Base-by-base conservation (phyloP, 2,113 vertebrate species). In the Cebus imitator region DNA sequence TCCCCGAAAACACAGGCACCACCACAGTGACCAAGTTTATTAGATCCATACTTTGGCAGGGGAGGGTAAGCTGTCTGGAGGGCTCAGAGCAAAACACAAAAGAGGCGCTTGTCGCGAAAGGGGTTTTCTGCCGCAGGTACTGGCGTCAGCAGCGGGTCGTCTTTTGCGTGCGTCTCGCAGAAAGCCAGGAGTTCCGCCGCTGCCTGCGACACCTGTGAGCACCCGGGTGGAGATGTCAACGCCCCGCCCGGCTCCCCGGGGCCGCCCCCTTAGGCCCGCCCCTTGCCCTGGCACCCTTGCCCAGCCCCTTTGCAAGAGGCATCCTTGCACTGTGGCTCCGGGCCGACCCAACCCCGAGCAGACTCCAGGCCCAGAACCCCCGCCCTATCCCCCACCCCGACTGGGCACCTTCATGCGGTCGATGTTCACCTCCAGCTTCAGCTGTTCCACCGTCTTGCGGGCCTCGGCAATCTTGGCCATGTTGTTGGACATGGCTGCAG, bases 381-480 rank as follows among this genome's bases (percentile, higher is more conserved):
- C 37, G 25, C 70, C 48, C 27, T 30, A 4, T 48, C 55, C 27
- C 55, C 85, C 64, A 30, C 0, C 14, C 30, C 3, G 13, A 27
- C 64, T 8, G 3, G 1, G 88, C 57, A 99, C 99, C 99, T 99
- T 99, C 99, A 99, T 99, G 90, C 99, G 98, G 96, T 99, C 99
- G 40, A 99, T 99, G 98, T 99, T 99, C 93, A 99, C 99, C 96
- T 99, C 99, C 97, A 99, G 98, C 96, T 99, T 99, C 55, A 99
- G 97, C 57, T 99, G 99, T 55, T 99, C 99, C 90, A 99, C 99
- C 0, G 99, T 99, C 98, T 99, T 99, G 50, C 99, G 98, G 21
- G 99, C 99, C 82, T 99, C 99, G 37, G 99, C 99, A 43, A 99
- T 99, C 98, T 99, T 99, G 90, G 99, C 99, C 99, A 99, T 99